phyloP scores from a whole-genome alignment of 2,113 vertebrate species.

The Stomatorhinus ivindoensis region DNA sequence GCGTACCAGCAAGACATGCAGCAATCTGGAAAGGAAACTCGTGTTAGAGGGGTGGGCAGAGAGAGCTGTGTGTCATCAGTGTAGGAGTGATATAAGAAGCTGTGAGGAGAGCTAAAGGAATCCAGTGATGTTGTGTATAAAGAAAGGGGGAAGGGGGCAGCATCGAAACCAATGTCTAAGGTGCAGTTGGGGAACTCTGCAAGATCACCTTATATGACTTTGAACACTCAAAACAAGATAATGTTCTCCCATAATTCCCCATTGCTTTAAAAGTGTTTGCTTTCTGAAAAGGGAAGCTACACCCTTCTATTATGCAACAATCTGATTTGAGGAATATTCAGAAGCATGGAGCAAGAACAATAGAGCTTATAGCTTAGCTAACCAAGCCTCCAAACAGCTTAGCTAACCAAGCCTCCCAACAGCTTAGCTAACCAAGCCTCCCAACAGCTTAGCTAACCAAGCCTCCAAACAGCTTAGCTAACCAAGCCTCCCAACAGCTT shows the following conservation, averaged over 20 bases:
- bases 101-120: not conserved
- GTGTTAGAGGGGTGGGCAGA: conserved; percentile 1
- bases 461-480: no score
- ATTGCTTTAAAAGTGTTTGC: not conserved
- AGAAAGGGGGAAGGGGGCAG: not conserved
- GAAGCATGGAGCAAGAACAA: not conserved
- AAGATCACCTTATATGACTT: not conserved
- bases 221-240: not conserved
- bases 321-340: not conserved
- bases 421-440: no score
- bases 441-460: no score
- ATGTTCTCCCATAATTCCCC: not conserved
- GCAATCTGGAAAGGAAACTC: conserved; percentile 3
- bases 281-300: not conserved
- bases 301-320: not conserved
- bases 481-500: no score
- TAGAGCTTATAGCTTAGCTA: not conserved
- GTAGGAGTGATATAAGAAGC: conserved; percentile 7
- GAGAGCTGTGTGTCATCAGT: conserved; percentile 3
- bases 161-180: not conserved
- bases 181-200: not conserved
- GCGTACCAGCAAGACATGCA: not conserved
- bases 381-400: not conserved
- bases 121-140: not conserved
- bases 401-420: no score